Evolutionary conservation across 2,888 invertebrate species (phyloP), one percentile per base, ranked within the genome.

Genomic region (Drosophila sordidula): DNA sequence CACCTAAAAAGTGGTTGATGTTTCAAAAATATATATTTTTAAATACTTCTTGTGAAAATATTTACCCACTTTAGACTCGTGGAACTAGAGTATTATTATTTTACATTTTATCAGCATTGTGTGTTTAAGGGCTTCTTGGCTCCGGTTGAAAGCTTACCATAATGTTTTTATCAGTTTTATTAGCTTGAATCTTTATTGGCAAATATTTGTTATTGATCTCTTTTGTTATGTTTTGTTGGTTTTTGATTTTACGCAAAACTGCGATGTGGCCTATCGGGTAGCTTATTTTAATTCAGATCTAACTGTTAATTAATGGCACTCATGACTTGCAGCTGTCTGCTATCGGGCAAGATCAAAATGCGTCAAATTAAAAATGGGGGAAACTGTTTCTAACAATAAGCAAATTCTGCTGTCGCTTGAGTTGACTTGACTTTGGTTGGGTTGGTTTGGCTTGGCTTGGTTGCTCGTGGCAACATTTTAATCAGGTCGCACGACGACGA

Each of bases 401-500:
- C 76, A 67, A 75, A 75, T 75, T 70, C 22, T 26, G 45, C 12
- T 42, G 50, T 16, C 18, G n/a, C 25, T 32, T 32, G 32, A 32
- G 32, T 32, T 32, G 34, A 34, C 34, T 34, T 34, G 11, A 12
- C 12, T 34, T 34, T 11, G 12, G 9, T 29, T 29, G 16, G 16
- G 12, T 29, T n/a, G 5, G 49, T 44, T 12, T 39, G 41, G 41
- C 12, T 26, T 36, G 44, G 25, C 51, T 11, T 52, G 25, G 70
- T 36, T 71, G 61, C 51, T 59, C 70, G 50, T 72, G 61, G 66
- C 68, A 76, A 68, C 70, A 79, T 85, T 81, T 66, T 85, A 87
- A 84, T 83, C 85, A 87, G 81, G 71, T 87, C 85, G 78, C 45
- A 32, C 22, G 22, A 55, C 58, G 64, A 59, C 55, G 49, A 45